A percentile compares a stretch with the other conserved stretches of the same genome.
These are phyloP conservation scores for Notolepis coatsorum DNA, from an alignment of 2,797 vertebrate species.

Conservation along the genomic window DNA sequence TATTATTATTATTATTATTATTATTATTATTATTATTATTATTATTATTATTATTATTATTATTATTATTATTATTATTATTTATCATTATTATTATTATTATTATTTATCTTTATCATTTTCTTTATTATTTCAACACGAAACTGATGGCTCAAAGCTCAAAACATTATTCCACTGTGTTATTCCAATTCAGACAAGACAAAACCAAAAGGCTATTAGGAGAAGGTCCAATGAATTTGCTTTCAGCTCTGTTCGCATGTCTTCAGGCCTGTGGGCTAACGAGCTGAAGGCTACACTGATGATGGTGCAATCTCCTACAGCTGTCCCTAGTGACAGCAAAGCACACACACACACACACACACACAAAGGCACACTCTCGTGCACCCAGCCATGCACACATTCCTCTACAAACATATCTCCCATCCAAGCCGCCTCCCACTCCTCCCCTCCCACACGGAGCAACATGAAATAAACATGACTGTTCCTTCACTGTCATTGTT, in stretches of 20 bases:
- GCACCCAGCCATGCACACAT: constrained; percentile 30
- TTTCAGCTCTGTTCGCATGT: constrained; percentile 52
- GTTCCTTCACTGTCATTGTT: constrained; percentile 75
- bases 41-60: no score
- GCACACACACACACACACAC: constrained; percentile 42
- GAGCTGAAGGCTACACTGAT: constrained; percentile 63
- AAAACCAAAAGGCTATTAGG: constrained; percentile 57
- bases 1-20: no score
- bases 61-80: no score
- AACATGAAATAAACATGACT: constrained; percentile 77
- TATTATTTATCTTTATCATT: no score
- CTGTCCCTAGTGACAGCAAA: constrained; percentile 56
- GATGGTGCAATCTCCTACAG: constrained; percentile 60
- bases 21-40: no score
- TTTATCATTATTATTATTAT: no score
- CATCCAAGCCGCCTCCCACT: constrained; percentile 63
- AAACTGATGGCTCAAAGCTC: constrained; percentile 55
- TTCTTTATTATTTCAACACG: no score
- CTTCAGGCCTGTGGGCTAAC: constrained; percentile 58
- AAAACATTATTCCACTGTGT: constrained; percentile 46
- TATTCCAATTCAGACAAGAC: constrained; percentile 55
- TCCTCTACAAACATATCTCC: constrained; percentile 52
- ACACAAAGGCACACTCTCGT: constrained; percentile 51
- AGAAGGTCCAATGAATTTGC: constrained; percentile 44
- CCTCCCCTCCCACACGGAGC: constrained; percentile 69